Evolutionary conservation across 2,888 invertebrate species (phyloP).

Genomic region (Stenodema calcarata): DNA sequence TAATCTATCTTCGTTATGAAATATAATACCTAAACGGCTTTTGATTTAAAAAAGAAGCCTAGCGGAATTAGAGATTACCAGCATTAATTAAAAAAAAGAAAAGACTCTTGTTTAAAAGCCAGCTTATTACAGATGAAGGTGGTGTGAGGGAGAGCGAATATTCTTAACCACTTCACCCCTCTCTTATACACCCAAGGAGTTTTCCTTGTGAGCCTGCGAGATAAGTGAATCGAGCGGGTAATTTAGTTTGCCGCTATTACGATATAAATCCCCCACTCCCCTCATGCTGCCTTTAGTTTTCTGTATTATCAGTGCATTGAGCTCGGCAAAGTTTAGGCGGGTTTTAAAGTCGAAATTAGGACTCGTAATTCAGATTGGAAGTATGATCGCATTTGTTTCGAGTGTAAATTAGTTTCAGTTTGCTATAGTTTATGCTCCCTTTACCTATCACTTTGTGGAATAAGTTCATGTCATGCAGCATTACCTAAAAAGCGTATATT

Average conservation of each 20-base stretch:
- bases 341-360: not conserved
- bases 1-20: not conserved
- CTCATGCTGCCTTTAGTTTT: not conserved
- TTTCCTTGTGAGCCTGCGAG: not conserved
- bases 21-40: not conserved
- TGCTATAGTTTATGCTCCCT: not conserved
- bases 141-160: not conserved
- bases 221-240: not conserved
- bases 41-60: not conserved
- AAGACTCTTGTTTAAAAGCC: not conserved
- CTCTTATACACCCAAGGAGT: not conserved
- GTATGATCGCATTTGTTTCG: not conserved
- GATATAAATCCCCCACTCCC: not conserved
- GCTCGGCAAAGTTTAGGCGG: not conserved
- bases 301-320: not conserved
- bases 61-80: conserved; percentile 26
- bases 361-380: not conserved
- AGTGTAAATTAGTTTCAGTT: not conserved
- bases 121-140: not conserved
- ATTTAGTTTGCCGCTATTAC: not conserved
- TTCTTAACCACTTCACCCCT: not conserved
- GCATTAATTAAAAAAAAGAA: conserved; percentile 8
- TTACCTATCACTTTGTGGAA: too few species aligned
- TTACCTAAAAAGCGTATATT: too few species aligned
- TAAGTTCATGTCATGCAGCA: too few species aligned